Conservation (phyloP, 53 echinoderm and acorn worm genomes). For the Holothuria leucospilota region DNA sequence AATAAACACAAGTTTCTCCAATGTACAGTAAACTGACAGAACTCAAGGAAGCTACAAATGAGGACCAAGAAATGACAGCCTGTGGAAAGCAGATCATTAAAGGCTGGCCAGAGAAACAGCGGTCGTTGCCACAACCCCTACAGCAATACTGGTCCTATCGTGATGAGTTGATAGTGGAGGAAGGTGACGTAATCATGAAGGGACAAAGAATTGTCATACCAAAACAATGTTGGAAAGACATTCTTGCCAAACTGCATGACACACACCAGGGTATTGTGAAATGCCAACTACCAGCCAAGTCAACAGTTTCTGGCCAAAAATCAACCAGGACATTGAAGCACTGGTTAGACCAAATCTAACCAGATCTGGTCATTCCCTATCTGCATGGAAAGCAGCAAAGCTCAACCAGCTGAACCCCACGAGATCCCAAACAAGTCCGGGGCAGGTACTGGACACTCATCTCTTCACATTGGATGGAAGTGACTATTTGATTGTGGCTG, state of each 20-base stretch:
- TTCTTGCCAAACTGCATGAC: too few relatives aligned
- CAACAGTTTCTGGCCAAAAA: conserved; percentile 66
- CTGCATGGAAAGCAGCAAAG: conserved; percentile 47
- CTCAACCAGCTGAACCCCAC: conserved; percentile 52
- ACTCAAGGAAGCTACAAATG: conserved; percentile 22
- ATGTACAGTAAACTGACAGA: conserved; percentile 35
- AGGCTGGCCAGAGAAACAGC: conserved; percentile 56
- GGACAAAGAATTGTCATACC: too few relatives aligned
- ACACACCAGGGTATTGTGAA: too few relatives aligned
- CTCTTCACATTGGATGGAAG: conserved; percentile 40
- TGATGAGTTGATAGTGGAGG: too few relatives aligned
- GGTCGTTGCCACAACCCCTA: conserved; percentile 63
- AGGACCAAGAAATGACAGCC: neutral
- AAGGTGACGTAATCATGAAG: too few relatives aligned
- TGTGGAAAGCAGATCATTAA: neutral
- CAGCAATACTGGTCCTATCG: too few relatives aligned
- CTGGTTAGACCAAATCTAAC: too few relatives aligned
- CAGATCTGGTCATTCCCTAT: conserved; percentile 53
- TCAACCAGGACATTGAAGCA: conserved; percentile 62
- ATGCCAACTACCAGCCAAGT: conserved; percentile 51
- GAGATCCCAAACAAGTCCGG: conserved; percentile 55
- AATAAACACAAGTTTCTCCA: conserved; percentile 30
- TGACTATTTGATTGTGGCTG: conserved; percentile 58
- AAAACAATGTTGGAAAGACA: too few relatives aligned
- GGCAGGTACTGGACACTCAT: conserved; percentile 61